Conservation (phyloP, 2,113 vertebrate genomes). For the Mellivora capensis region DNA sequence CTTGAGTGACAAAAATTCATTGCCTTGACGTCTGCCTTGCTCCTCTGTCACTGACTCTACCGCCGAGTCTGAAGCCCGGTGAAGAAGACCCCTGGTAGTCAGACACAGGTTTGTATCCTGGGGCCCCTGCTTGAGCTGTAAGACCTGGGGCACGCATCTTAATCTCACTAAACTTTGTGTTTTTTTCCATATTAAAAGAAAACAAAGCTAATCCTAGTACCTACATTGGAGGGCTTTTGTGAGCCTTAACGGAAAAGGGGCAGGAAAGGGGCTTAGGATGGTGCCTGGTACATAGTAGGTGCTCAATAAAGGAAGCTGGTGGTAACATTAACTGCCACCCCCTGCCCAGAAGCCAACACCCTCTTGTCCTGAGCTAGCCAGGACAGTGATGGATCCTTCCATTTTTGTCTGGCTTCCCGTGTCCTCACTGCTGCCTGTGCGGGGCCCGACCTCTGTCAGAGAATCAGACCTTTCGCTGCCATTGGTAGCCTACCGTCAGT, state of each 20-base stretch:
- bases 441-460: background rate
- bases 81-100: background rate
- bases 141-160: background rate
- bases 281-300: background rate
- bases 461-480: background rate
- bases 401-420: background rate
- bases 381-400: background rate
- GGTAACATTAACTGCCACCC: background rate
- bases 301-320: background rate
- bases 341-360: background rate
- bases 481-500: rapidly evolving
- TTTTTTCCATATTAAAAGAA: background rate
- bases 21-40: background rate
- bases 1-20: background rate
- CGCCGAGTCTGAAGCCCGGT: background rate
- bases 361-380: background rate
- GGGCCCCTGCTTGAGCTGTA: background rate
- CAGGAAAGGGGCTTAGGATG: background rate
- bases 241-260: background rate
- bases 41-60: background rate
- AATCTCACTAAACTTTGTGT: background rate
- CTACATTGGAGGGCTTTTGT: background rate
- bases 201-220: background rate
- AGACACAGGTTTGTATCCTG: background rate
- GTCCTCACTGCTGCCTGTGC: background rate